Percentiles rank a stretch among this genome's conserved stretches.
Conservation (phyloP, 1,140 invertebrate species). For the Plectrocnemia conspersa region DNA sequence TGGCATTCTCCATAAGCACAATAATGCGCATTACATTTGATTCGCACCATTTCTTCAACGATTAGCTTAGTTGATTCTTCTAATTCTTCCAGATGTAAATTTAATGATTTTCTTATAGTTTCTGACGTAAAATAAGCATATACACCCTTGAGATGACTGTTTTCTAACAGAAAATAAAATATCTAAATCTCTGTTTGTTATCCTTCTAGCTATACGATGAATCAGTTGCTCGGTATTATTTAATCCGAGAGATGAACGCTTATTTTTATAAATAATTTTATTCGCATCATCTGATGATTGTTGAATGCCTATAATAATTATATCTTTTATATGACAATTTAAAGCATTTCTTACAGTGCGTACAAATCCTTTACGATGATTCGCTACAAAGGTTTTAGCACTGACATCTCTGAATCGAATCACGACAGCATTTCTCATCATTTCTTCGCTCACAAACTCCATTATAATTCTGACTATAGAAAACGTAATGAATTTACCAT, state of each 20-base stretch:
- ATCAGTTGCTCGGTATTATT: background rate
- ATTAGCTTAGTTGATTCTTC: slow-evolving; percentile 67
- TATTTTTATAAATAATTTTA: slow-evolving; percentile 29
- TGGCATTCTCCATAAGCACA: slow-evolving; percentile 76
- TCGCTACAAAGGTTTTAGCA: slow-evolving; percentile 75
- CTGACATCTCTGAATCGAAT: slow-evolving; percentile 69
- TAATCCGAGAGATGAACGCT: slow-evolving; percentile 16
- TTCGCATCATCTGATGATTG: slow-evolving; percentile 44
- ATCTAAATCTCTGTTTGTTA: slow-evolving; percentile 62
- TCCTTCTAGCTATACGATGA: slow-evolving; percentile 36
- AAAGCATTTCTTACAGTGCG: slow-evolving; percentile 67
- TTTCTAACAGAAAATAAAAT: slow-evolving; percentile 76
- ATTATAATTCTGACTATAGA: slow-evolving; percentile 72
- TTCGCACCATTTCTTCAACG: slow-evolving; percentile 66
- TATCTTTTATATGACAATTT: slow-evolving; percentile 63
- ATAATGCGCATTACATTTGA: slow-evolving; percentile 65
- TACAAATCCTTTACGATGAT: slow-evolving; percentile 73
- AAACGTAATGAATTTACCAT: slow-evolving; percentile 73
- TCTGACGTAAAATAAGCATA: slow-evolving; percentile 56
- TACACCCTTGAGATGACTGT: slow-evolving; percentile 35
- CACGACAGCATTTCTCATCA: slow-evolving; percentile 74
- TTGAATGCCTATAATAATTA: slow-evolving; percentile 62
- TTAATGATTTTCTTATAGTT: slow-evolving; percentile 59
- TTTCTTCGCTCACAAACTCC: slow-evolving; percentile 68
- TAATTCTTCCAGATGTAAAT: slow-evolving; percentile 61